A percentile compares a stretch with the other conserved stretches of the same genome.
Evolutionary conservation across 2,797 vertebrate species (phyloP).

Genomic region (Sorex maritimensis): DNA sequence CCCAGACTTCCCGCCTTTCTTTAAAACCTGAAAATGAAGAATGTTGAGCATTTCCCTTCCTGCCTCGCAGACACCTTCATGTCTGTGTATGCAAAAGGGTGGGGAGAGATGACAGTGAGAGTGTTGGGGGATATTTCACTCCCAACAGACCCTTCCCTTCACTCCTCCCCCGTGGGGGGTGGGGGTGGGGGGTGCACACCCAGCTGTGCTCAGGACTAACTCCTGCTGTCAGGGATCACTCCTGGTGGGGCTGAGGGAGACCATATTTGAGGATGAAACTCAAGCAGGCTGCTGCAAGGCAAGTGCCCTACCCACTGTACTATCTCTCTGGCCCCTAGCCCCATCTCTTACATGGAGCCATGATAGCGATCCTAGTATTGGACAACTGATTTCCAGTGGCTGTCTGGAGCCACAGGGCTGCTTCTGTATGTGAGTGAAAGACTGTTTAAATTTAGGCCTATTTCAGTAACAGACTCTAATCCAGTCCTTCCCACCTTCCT

Average conservation of each 20-base stretch:
- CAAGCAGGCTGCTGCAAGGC: too few species aligned
- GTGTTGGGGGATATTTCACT: constrained; percentile 4
- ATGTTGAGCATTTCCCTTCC: constrained; percentile 21
- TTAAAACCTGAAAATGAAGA: constrained; percentile 67
- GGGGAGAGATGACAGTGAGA: neutral
- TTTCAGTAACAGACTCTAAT: constrained; percentile 38
- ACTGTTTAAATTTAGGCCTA: constrained; percentile 53
- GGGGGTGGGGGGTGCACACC: too few species aligned
- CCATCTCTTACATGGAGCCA: neutral
- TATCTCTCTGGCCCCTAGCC: neutral
- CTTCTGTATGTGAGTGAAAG: constrained; percentile 37
- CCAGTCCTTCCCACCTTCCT: constrained; percentile 33
- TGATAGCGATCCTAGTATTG: neutral
- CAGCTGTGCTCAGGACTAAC: too few species aligned
- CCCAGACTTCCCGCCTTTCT: constrained; percentile 59
- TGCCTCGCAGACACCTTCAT: neutral
- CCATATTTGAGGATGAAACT: too few species aligned
- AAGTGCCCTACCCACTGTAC: too few species aligned
- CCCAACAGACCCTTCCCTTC: neutral
- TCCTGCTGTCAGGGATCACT: too few species aligned
- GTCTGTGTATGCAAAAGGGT: neutral
- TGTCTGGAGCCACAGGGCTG: constrained; percentile 13
- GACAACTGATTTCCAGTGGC: neutral
- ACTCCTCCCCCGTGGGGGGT: too few species aligned
- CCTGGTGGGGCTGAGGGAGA: too few species aligned